Percentiles rank a stretch among this genome's conserved stretches.
Evolutionary conservation across 2,888 invertebrate species (phyloP).

Genomic region (Idaea straminata): DNA sequence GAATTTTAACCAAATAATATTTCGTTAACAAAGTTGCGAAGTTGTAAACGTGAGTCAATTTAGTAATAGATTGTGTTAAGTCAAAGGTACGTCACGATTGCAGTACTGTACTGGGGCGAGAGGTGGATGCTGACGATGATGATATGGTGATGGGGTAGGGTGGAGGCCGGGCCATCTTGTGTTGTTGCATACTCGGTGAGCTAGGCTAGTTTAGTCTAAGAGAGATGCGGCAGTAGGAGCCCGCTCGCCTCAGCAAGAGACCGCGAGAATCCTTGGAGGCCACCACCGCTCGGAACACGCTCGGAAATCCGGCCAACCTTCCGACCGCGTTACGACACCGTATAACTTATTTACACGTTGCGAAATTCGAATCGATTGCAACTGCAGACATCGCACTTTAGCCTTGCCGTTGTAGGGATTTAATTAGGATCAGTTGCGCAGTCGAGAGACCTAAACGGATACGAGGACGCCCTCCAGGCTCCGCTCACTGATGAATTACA

Average conservation of each 20-base stretch:
- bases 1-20: conserved; percentile 61
- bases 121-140: conserved; percentile 25
- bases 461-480: conserved; percentile 73
- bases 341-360: conserved; percentile 78
- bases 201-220: conserved; percentile 51
- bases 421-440: conserved; percentile 79
- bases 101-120: conserved; percentile 37
- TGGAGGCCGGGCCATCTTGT: conserved; percentile 40
- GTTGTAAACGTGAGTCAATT: conserved; percentile 68
- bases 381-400: conserved; percentile 77
- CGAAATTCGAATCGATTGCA: conserved; percentile 79
- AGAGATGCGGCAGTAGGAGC: conserved; percentile 29
- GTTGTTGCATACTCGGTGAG: conserved; percentile 51
- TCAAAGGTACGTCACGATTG: conserved; percentile 52
- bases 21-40: conserved; percentile 68
- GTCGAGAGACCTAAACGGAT: conserved; percentile 72
- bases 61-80: conserved; percentile 58
- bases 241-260: conserved; percentile 47
- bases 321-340: conserved; percentile 78
- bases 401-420: conserved; percentile 78
- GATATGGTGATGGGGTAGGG: conserved; percentile 16
- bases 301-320: conserved; percentile 81
- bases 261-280: conserved; percentile 76
- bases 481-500: conserved; percentile 67
- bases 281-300: conserved; percentile 75